Evolutionary conservation across 2,888 invertebrate species (phyloP).

Genomic region (Sinotaia quadrata): DNA sequence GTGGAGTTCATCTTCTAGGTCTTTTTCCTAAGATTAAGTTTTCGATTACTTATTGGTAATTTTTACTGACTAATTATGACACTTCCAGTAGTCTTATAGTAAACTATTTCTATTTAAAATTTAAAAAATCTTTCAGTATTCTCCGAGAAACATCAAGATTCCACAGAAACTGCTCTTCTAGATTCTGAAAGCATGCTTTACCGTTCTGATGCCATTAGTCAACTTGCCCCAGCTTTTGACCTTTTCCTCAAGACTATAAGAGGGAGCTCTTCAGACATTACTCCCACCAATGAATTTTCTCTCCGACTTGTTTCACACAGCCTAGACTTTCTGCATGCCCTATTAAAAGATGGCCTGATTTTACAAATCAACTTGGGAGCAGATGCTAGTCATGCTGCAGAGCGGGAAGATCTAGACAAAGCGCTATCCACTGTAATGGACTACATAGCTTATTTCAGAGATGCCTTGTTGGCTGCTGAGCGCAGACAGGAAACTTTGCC

Average conservation of each 20-base stretch:
- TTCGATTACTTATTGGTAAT: too few species aligned
- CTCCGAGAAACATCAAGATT: too few species aligned
- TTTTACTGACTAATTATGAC: too few species aligned
- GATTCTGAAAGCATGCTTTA: too few species aligned
- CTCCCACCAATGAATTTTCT: constrained; percentile 58
- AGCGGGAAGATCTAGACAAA: constrained; percentile 41
- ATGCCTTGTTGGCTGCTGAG: constrained; percentile 35
- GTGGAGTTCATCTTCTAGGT: too few species aligned
- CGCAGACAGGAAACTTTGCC: not conserved
- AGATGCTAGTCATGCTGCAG: constrained; percentile 25
- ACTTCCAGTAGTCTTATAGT: too few species aligned
- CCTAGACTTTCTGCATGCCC: constrained; percentile 56
- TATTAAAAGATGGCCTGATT: constrained; percentile 51
- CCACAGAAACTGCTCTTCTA: too few species aligned
- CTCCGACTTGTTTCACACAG: constrained; percentile 57
- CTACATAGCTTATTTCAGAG: constrained; percentile 48
- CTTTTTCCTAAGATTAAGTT: too few species aligned
- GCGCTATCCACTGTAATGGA: constrained; percentile 45
- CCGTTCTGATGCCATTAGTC: constrained; percentile 28
- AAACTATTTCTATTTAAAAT: too few species aligned
- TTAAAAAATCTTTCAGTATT: too few species aligned
- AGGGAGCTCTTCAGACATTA: constrained; percentile 39
- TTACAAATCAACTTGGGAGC: constrained; percentile 36
- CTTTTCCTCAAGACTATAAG: constrained; percentile 53
- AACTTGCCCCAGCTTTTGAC: constrained; percentile 55